These are phyloP conservation scores for Teleogryllus oceanicus DNA, from an alignment of 2,888 invertebrate species.

Conservation along the genomic window DNA sequence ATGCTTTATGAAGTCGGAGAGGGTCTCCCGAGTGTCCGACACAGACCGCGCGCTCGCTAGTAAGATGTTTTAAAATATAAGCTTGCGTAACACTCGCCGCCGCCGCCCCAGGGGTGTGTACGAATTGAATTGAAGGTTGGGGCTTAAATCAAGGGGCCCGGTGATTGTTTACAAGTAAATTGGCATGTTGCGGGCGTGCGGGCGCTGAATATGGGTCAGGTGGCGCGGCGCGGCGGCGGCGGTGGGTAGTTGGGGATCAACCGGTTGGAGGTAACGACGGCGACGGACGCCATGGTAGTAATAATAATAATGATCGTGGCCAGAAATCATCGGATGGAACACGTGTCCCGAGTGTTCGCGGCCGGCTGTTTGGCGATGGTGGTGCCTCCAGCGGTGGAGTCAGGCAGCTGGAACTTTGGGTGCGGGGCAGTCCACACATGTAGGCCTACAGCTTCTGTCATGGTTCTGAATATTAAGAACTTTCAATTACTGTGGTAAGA, in stretches of 20 bases:
- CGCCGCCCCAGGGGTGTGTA: background rate
- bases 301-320: too few relatives aligned
- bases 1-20: background rate
- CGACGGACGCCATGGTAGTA: too few relatives aligned
- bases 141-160: background rate
- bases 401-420: too few relatives aligned
- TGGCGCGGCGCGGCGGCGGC: background rate
- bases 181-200: conserved; percentile 6
- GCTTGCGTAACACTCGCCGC: conserved; percentile 5
- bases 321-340: too few relatives aligned
- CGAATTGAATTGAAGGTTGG: background rate
- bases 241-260: background rate
- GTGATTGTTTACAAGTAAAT: conserved; percentile 9
- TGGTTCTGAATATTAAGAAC: too few relatives aligned
- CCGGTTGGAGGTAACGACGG: background rate
- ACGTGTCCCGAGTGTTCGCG: too few relatives aligned
- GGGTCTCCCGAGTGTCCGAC: background rate
- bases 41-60: background rate
- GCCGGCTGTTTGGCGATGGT: too few relatives aligned
- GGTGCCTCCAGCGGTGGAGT: too few relatives aligned
- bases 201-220: background rate
- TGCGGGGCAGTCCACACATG: too few relatives aligned
- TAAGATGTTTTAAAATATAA: conserved; percentile 6
- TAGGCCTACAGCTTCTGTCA: too few relatives aligned
- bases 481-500: too few relatives aligned